Evolutionary conservation across 2,888 invertebrate species (phyloP).

Genomic region (Acronicta alni): DNA sequence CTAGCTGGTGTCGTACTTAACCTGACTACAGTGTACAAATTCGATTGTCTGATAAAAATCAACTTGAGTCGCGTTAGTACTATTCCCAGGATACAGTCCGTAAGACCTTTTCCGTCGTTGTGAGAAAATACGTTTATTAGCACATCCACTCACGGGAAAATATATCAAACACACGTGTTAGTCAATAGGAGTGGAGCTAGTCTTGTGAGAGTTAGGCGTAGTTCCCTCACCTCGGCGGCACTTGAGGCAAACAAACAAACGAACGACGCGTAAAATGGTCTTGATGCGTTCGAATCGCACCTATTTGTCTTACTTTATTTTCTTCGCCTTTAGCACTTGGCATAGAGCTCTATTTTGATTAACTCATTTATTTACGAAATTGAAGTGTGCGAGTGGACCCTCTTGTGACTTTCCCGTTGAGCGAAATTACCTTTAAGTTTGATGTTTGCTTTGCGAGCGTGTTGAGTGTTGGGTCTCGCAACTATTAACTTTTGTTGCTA

Average conservation of each 20-base stretch:
- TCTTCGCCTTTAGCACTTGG: slow-evolving; percentile 30
- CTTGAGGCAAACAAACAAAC: slow-evolving; percentile 37
- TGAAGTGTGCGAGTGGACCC: slow-evolving; percentile 68
- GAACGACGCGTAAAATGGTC: slow-evolving; percentile 49
- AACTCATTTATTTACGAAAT: slow-evolving; percentile 73
- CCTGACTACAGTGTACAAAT: slow-evolving; percentile 47
- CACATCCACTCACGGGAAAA: slow-evolving; percentile 30
- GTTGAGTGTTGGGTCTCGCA: slow-evolving; percentile 71
- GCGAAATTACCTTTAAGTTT: slow-evolving; percentile 66
- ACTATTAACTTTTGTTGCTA: no score
- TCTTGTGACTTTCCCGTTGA: slow-evolving; percentile 67
- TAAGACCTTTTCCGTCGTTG: slow-evolving; percentile 27
- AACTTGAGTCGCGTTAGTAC: slow-evolving; percentile 39
- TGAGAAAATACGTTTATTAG: slow-evolving; percentile 43
- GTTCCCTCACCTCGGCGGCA: slow-evolving; percentile 15
- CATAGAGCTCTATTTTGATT: slow-evolving; percentile 67
- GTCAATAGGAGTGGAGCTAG: slow-evolving; percentile 15
- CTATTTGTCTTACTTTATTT: slow-evolving; percentile 55
- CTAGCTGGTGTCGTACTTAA: slow-evolving; percentile 36
- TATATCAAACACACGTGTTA: slow-evolving; percentile 25
- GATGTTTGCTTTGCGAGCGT: slow-evolving; percentile 73
- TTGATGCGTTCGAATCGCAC: slow-evolving; percentile 38
- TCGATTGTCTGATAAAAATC: slow-evolving; percentile 52
- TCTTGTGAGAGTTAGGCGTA: slow-evolving; percentile 10
- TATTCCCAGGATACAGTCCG: slow-evolving; percentile 46